Conservation (phyloP, 2,888 invertebrate genomes). For the Neria commutata region DNA sequence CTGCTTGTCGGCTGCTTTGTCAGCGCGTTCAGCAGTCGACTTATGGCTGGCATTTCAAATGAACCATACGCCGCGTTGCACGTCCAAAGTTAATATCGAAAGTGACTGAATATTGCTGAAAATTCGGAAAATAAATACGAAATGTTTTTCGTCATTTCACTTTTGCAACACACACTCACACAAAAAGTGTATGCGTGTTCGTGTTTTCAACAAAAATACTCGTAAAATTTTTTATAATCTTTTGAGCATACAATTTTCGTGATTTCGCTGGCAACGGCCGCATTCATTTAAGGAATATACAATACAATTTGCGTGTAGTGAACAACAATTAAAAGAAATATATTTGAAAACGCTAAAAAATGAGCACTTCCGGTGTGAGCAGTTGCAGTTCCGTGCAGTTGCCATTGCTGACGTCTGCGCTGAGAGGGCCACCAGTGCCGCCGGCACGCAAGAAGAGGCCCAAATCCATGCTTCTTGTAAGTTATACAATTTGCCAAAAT, state of each 20-base stretch:
- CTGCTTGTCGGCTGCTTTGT: neutral
- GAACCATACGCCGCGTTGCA: neutral
- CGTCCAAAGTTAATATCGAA: too few relatives aligned
- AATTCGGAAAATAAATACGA: neutral
- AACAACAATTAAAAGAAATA: conserved; percentile 5
- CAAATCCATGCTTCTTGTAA: conserved; percentile 52
- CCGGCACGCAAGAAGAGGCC: conserved; percentile 57
- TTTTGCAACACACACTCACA: too few relatives aligned
- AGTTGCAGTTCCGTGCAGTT: conserved; percentile 44
- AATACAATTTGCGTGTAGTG: too few relatives aligned
- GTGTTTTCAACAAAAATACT: neutral
- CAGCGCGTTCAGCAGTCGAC: neutral
- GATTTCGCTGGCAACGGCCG: too few relatives aligned
- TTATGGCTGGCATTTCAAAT: conserved; percentile 10
- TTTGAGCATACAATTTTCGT: too few relatives aligned
- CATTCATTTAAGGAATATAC: too few relatives aligned
- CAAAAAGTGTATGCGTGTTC: neutral
- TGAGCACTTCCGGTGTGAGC: conserved; percentile 58
- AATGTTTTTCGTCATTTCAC: neutral
- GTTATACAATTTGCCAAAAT: too few relatives aligned
- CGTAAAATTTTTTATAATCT: too few relatives aligned
- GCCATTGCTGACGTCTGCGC: conserved; percentile 17
- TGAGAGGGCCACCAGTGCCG: conserved; percentile 52
- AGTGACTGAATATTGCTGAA: too few relatives aligned
- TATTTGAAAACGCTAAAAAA: conserved; percentile 26